Conservation (phyloP, 2,888 invertebrate genomes). For the Erebia palarica region DNA sequence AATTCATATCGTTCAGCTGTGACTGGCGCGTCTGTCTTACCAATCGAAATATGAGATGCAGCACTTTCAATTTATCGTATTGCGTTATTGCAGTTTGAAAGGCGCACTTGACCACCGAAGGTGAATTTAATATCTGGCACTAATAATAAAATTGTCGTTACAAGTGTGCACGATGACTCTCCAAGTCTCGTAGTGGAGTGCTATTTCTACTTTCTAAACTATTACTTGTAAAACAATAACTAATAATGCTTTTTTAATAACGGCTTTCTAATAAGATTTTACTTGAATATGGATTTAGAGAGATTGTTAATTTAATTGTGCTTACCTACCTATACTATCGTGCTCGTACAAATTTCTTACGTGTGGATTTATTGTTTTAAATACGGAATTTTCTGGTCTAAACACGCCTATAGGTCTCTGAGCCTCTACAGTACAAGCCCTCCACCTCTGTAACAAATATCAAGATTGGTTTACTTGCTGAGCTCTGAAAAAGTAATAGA, state of each 20-base stretch:
- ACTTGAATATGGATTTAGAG: background rate
- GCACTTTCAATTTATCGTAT: constrained; percentile 30
- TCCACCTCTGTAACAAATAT: too few species aligned
- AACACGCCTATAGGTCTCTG: too few species aligned
- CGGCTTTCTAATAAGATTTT: constrained; percentile 11
- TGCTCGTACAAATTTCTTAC: background rate
- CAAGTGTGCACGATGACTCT: background rate
- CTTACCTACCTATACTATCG: background rate
- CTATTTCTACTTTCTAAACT: constrained; percentile 8
- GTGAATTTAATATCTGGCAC: constrained; percentile 30
- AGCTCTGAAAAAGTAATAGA: too few species aligned
- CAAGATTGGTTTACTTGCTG: too few species aligned
- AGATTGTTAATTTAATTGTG: background rate
- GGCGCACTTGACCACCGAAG: constrained; percentile 31
- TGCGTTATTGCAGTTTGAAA: constrained; percentile 32
- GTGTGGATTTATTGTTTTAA: too few species aligned
- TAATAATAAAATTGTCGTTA: constrained; percentile 30
- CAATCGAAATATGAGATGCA: constrained; percentile 19
- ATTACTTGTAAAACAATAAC: constrained; percentile 1
- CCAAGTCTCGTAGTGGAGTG: background rate
- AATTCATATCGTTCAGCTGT: constrained; percentile 1
- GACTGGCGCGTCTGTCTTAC: background rate
- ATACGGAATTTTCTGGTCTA: too few species aligned
- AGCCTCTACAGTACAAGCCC: too few species aligned
- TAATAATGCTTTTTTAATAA: background rate